Conservation (phyloP, 2,113 vertebrate genomes). For the Cricetomys ansorgei region DNA sequence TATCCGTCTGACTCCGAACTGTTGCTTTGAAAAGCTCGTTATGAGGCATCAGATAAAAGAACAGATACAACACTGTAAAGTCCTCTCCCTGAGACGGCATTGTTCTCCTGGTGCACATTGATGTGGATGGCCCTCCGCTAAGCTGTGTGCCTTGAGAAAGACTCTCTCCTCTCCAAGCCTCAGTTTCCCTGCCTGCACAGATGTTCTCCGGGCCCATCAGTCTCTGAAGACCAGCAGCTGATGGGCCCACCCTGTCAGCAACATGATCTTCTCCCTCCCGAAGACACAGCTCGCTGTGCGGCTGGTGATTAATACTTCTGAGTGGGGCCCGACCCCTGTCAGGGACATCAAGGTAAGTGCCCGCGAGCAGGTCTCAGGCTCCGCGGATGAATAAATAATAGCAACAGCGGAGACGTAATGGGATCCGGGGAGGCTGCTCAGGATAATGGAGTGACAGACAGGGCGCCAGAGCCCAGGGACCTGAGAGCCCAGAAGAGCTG, state of each 20-base stretch:
- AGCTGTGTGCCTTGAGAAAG: not conserved
- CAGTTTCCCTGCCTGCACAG: not conserved
- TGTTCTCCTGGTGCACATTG: not conserved
- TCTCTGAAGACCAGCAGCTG: rapidly evolving
- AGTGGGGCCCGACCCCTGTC: constrained; percentile 78
- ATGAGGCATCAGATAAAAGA: not conserved
- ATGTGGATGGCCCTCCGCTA: not conserved
- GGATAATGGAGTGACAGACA: constrained; percentile 78
- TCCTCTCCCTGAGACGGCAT: not conserved
- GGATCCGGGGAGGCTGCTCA: constrained; percentile 69
- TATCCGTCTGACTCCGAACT: constrained; percentile 22
- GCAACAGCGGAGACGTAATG: constrained; percentile 61
- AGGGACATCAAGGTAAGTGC: constrained; percentile 76
- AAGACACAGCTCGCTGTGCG: not conserved
- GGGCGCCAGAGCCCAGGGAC: constrained; percentile 37
- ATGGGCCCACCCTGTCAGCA: not conserved
- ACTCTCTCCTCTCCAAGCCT: not conserved
- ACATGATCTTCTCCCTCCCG: constrained; percentile 19
- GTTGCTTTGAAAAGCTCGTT: not conserved
- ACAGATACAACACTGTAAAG: not conserved
- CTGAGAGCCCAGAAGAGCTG: not conserved
- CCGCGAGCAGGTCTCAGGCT: constrained; percentile 46
- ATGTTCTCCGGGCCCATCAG: not conserved
- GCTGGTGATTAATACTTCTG: constrained; percentile 76
- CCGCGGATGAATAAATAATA: constrained; percentile 76